A percentile compares a stretch with the other conserved stretches of the same genome.
phyloP scores from a whole-genome alignment of 2,888 invertebrate species.

The Antheraea assamensis region DNA sequence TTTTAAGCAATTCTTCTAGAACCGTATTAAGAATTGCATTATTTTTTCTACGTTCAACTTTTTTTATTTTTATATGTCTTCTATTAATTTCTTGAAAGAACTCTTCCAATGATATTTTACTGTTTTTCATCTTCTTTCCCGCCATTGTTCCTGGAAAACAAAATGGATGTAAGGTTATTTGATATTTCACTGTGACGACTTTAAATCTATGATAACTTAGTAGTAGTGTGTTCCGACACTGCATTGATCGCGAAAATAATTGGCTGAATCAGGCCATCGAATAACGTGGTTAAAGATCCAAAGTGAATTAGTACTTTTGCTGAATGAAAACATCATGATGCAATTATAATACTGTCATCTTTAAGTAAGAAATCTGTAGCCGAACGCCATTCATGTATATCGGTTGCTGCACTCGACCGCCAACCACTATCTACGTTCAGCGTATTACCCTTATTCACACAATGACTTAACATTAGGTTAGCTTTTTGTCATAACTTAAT shows the following conservation, averaged over 20 bases:
- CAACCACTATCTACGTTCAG: neutral
- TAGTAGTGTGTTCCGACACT: too few relatives aligned
- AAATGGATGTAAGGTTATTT: conserved; percentile 7
- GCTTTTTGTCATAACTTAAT: too few relatives aligned
- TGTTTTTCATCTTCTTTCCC: conserved; percentile 9
- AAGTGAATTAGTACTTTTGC: neutral
- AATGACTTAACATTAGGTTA: too few relatives aligned
- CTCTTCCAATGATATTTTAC: conserved; percentile 39
- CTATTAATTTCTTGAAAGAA: conserved; percentile 50
- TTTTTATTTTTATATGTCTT: conserved; percentile 49
- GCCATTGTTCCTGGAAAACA: conserved; percentile 33
- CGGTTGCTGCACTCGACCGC: neutral
- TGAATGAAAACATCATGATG: neutral
- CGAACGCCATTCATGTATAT: neutral
- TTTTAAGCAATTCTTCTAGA: conserved; percentile 45
- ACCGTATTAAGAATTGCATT: conserved; percentile 51
- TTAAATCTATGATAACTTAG: too few relatives aligned
- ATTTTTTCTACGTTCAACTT: conserved; percentile 48
- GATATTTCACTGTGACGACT: too few relatives aligned
- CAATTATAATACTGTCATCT: neutral
- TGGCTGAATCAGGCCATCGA: too few relatives aligned
- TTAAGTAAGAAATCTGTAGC: neutral
- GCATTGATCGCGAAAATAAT: too few relatives aligned
- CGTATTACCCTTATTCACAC: too few relatives aligned
- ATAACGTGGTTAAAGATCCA: neutral